Base-by-base conservation (phyloP, 1,140 invertebrate species). In the Bacillus rossius region DNA sequence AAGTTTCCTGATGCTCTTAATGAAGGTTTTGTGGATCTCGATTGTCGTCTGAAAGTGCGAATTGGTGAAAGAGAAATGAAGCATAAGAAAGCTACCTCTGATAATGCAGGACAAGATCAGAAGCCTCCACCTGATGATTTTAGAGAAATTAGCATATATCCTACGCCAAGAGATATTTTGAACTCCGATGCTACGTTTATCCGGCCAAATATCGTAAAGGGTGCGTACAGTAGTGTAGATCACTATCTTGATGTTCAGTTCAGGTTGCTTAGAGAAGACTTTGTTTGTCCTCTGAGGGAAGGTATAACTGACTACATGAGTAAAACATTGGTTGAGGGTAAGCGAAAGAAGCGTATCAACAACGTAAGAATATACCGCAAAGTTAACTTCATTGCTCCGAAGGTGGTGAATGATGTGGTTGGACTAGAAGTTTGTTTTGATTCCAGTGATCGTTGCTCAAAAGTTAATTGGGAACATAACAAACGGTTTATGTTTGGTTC, bases 241-340 rank as follows among this genome's bases (percentile, higher is more conserved):
- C 81, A 90, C 62, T 94, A 94, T 67, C 70, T 94, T 8, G 87
- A 91, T 64, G 77, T 85, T 0, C 90, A 93, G 64, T 90, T 88
- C 65, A 72, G 86, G 8, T 71, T 92, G 2, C 69, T 93, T 19
- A 69, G 86, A 10, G 88, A 92, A 74, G 90, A 93, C 71, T 87
- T 86, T 71, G 74, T 81, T 38, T 67, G 69, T 1, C 84, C 85
- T 2, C 64, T 88, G 38, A 65, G 82, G 7, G 74, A 76, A 49
- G 81, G 80, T 45, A 75, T 85, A 67, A 50, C 72, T 70, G 65
- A 66, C 19, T 75, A 71, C 59, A 47, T 67, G 51, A 42, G 3
- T 22, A n/a, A 20, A 14, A 0, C 14, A 38, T 34, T 34, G 29
- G 29, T 34, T 34, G 34, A 49, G 25, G 34, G 38, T 45, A 38